A percentile compares a stretch with the other conserved stretches of the same genome.
These are phyloP conservation scores for Cololabis saira DNA, from an alignment of 2,113 vertebrate genomes.

Conservation along the genomic window DNA sequence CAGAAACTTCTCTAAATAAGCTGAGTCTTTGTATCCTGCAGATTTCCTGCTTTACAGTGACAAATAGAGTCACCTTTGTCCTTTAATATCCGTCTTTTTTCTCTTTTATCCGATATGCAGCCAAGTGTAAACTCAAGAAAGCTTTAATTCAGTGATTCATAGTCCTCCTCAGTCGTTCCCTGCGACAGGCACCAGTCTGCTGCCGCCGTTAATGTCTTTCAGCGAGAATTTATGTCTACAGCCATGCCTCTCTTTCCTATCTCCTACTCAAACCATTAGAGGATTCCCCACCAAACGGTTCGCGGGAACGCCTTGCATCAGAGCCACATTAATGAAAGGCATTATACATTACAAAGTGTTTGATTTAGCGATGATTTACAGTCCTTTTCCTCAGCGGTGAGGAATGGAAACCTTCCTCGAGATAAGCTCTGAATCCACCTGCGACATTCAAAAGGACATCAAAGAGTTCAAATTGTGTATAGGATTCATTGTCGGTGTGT, in stretches of 20 bases:
- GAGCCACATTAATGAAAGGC: conserved; percentile 77
- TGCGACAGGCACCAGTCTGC: conserved; percentile 66
- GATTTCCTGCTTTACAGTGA: conserved; percentile 13
- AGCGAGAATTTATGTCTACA: conserved; percentile 68
- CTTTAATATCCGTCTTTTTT: conserved; percentile 33
- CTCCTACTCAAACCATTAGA: conserved; percentile 69
- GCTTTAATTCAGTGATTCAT: conserved; percentile 72
- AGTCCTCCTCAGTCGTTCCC: conserved; percentile 43
- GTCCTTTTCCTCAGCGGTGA: conserved; percentile 46
- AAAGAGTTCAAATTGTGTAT: conserved; percentile 69
- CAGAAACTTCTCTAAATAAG: not conserved
- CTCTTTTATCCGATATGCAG: conserved; percentile 49
- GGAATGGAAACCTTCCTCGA: conserved; percentile 48
- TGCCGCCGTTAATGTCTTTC: conserved; percentile 68
- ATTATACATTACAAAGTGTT: conserved; percentile 81
- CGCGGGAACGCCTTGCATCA: conserved; percentile 62
- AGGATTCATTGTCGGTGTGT: conserved; percentile 43
- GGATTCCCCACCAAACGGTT: conserved; percentile 66
- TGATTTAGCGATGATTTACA: conserved; percentile 79
- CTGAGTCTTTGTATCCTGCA: conserved; percentile 12
- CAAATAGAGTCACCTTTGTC: conserved; percentile 55
- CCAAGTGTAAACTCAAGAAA: conserved; percentile 63
- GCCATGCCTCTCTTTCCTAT: conserved; percentile 56
- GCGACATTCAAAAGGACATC: conserved; percentile 73
- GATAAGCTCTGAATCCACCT: conserved; percentile 68